A percentile compares a stretch with the other conserved stretches of the same genome.
These are phyloP conservation scores for Timandra comae DNA, from an alignment of 2,888 invertebrate genomes.

Conservation along the genomic window DNA sequence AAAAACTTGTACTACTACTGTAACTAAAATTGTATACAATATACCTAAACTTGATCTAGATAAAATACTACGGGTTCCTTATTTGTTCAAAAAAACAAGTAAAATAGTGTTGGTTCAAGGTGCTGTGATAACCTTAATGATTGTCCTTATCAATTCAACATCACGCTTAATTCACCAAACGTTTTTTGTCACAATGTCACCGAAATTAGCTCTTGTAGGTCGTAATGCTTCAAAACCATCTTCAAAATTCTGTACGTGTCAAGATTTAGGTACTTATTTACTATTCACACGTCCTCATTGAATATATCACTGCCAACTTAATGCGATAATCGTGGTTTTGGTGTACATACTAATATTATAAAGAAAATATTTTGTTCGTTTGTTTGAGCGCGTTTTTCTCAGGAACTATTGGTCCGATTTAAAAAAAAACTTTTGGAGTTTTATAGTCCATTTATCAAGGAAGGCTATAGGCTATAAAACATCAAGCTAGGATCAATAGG, in stretches of 20 bases:
- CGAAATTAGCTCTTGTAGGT: conserved; percentile 28
- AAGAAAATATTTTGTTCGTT: too few species aligned
- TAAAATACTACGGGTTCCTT: conserved; percentile 42
- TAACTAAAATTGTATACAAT: too few species aligned
- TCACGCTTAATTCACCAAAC: conserved; percentile 46
- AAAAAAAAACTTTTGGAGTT: too few species aligned
- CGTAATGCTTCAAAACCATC: conserved; percentile 14
- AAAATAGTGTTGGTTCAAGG: conserved; percentile 64
- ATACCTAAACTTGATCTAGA: too few species aligned
- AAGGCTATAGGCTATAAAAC: too few species aligned
- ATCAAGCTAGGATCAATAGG: too few species aligned
- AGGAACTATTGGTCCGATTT: too few species aligned
- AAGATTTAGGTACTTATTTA: too few species aligned
- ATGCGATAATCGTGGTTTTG: conserved; percentile 21
- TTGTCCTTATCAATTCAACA: conserved; percentile 53
- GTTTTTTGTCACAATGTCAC: conserved; percentile 40
- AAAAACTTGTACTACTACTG: too few species aligned
- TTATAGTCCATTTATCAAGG: too few species aligned
- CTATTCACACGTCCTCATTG: conserved; percentile 12
- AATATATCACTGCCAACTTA: conserved; percentile 19
- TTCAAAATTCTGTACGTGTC: conserved; percentile 4
- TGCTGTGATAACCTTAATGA: conserved; percentile 61
- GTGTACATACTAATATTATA: too few species aligned
- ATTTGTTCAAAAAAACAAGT: conserved; percentile 48
- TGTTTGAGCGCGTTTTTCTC: too few species aligned